A percentile compares a stretch with the other conserved stretches of the same genome.
These are phyloP conservation scores for Galleria mellonella DNA, from an alignment of 1,140 invertebrate species.

Conservation along the genomic window DNA sequence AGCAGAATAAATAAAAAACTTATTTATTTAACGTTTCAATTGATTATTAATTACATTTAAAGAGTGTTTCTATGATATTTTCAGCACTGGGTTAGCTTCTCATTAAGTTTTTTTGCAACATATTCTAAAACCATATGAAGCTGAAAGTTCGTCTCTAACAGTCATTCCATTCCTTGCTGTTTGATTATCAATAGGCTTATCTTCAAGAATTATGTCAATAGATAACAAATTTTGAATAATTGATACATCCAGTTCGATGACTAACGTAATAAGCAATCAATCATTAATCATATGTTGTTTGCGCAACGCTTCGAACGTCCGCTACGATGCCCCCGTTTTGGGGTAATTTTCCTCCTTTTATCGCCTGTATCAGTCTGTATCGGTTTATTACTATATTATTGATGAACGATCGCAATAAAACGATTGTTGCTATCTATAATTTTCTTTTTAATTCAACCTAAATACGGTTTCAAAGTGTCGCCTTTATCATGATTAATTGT, in stretches of 20 bases:
- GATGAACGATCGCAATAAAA: constrained; percentile 26
- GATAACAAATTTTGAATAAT: constrained; percentile 56
- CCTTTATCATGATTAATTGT: constrained; percentile 24
- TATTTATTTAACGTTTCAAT: too few species aligned
- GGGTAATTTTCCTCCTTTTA: constrained; percentile 37
- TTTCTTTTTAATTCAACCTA: constrained; percentile 18
- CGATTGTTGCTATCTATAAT: constrained; percentile 13
- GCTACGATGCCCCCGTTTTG: constrained; percentile 24
- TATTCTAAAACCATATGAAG: too few species aligned
- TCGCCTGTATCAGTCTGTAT: constrained; percentile 17
- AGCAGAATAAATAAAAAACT: too few species aligned
- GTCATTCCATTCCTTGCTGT: too few species aligned
- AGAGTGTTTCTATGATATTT: too few species aligned
- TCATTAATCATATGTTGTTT: constrained; percentile 45
- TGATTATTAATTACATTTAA: too few species aligned
- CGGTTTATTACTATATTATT: constrained; percentile 20
- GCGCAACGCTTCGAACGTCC: constrained; percentile 20
- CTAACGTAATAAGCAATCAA: constrained; percentile 40
- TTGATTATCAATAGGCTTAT: constrained; percentile 24
- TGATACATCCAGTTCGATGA: constrained; percentile 29
- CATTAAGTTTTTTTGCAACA: too few species aligned
- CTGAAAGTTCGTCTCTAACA: too few species aligned
- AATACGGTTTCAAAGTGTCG: constrained; percentile 9
- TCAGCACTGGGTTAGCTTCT: too few species aligned
- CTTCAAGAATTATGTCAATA: constrained; percentile 43